Conservation (phyloP, 2,888 invertebrate species). For the Copidosoma aretas region DNA sequence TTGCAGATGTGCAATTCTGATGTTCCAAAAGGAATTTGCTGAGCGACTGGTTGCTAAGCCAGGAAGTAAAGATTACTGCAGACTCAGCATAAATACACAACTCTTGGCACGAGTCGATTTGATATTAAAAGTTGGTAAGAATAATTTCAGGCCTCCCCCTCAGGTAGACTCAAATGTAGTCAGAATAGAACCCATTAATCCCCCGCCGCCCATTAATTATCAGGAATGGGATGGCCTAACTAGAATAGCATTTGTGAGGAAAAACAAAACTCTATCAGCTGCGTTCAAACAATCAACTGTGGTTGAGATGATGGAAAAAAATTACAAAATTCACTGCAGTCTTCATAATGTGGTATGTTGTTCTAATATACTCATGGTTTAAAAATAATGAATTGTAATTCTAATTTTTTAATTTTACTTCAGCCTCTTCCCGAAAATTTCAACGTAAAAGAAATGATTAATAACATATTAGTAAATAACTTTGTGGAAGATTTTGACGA, state of each 20-base stretch:
- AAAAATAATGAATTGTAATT: slow-evolving; percentile 10
- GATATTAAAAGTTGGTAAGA: slow-evolving; percentile 97
- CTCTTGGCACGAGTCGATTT: slow-evolving; percentile 92
- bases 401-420: slow-evolving; percentile 48
- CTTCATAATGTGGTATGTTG: slow-evolving; percentile 76
- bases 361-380: not conserved
- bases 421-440: slow-evolving; percentile 80
- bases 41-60: slow-evolving; percentile 95
- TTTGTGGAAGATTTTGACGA: slow-evolving; percentile 66
- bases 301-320: slow-evolving; percentile 84
- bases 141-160: slow-evolving; percentile 98
- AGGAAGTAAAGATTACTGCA: slow-evolving; percentile 95
- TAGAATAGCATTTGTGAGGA: slow-evolving; percentile 91
- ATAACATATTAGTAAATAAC: slow-evolving; percentile 73
- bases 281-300: slow-evolving; percentile 88
- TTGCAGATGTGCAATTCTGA: slow-evolving; percentile 93
- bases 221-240: slow-evolving; percentile 99
- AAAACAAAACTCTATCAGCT: slow-evolving; percentile 94
- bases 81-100: slow-evolving; percentile 96
- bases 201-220: slow-evolving; percentile 94
- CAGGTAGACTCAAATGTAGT: slow-evolving; percentile 99
- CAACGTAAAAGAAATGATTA: slow-evolving; percentile 82
- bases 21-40: slow-evolving; percentile 99
- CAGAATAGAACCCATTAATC: slow-evolving; percentile 95
- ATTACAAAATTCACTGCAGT: slow-evolving; percentile 88